Evolutionary conservation across 2,888 invertebrate species (phyloP).

Genomic region (Lycia hirtaria): DNA sequence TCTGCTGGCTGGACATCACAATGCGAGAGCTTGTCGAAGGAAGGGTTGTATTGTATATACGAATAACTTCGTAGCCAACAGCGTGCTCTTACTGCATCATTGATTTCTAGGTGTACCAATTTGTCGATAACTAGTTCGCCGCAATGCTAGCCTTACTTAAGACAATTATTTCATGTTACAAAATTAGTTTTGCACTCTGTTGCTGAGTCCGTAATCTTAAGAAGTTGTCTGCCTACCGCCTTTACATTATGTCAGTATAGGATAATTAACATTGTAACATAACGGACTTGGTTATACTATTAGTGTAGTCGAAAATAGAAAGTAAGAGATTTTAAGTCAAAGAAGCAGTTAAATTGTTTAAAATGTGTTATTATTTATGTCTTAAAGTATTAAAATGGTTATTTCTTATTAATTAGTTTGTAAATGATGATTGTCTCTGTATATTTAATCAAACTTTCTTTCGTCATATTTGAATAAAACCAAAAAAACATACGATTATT

Average conservation of each 20-base stretch:
- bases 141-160: slow-evolving; percentile 31
- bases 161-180: slow-evolving; percentile 15
- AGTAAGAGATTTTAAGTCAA: slow-evolving; percentile 85
- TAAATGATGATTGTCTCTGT: slow-evolving; percentile 80
- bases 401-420: slow-evolving; percentile 86
- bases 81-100: not conserved
- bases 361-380: slow-evolving; percentile 86
- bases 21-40: slow-evolving; percentile 19
- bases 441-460: slow-evolving; percentile 68
- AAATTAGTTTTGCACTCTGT: slow-evolving; percentile 64
- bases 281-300: slow-evolving; percentile 84
- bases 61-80: not conserved
- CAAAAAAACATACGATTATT: slow-evolving; percentile 65
- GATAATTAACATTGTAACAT: slow-evolving; percentile 78
- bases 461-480: slow-evolving; percentile 67
- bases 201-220: slow-evolving; percentile 80
- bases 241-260: slow-evolving; percentile 84
- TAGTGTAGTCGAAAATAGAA: slow-evolving; percentile 82
- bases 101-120: not conserved
- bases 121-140: not conserved
- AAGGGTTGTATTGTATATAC: slow-evolving; percentile 26
- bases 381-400: slow-evolving; percentile 86
- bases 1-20: slow-evolving; percentile 5
- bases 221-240: slow-evolving; percentile 85
- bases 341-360: slow-evolving; percentile 85